Evolutionary conservation across 2,797 vertebrate genomes (phyloP), one percentile per base, ranked within the genome.

Genomic region (Enteromius paludinosus): DNA sequence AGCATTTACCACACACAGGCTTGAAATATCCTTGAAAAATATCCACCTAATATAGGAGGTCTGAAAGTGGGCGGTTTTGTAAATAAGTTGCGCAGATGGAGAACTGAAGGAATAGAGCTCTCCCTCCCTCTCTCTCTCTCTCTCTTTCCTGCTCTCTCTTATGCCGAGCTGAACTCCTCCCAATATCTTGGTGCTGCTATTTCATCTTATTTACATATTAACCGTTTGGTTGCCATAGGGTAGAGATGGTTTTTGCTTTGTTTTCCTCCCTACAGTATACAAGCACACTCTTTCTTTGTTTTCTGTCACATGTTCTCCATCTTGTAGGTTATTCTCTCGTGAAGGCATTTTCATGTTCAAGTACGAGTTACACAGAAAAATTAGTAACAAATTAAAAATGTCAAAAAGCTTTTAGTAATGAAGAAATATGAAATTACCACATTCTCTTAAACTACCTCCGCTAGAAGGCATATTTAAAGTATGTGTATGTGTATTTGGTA

Each of bases 181-280:
- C 87, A 85, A 84, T 88, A 73, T 76, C 69, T 90, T 82, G 87
- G 90, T 84, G 87, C 89, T 90, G 88, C 90, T 87, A 86, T 80
- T 74, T 87, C 77, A 62, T 68, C 35, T 87, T 78, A 88, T 96
- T 95, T 95, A 92, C 94, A 95, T 95, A 91, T 95, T 95, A 96
- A 96, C 95, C 82, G 92, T 94, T 95, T 88, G 71, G 91, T 92
- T 91, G 89, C 94, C 90, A 89, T 88, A 84, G 90, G 89, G 88
- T 89, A 86, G 79, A 88, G 85, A 90, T 89, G 87, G 69, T 74
- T 87, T 35, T 25, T 82, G 89, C 89, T 90, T 90, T 92, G 88
- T 91, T 66, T 62, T 65, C 59, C 65, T 76, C 14, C 45, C 25
- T 25, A 35, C 71, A 41, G 52, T 76, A 78, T 83, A 84, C 78